Evolutionary conservation across 2,797 vertebrate genomes (phyloP), one percentile per base, ranked within the genome.

Genomic region (Gymnothorax reevesii): DNA sequence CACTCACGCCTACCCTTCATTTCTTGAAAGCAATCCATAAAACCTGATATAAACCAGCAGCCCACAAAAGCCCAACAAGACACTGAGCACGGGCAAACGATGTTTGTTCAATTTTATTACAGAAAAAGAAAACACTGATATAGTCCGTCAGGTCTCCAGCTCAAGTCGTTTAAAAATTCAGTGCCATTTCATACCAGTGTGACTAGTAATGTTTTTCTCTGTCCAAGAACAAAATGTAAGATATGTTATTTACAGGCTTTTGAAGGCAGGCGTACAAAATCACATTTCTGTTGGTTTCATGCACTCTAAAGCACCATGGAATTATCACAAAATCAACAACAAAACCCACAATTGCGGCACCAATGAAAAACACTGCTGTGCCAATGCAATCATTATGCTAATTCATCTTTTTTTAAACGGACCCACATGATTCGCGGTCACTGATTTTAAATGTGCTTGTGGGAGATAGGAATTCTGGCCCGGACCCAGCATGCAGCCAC

Each of bases 11-110:
- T 69, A 83, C 9, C 59, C 3, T 60, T 52, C 75, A 85, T 84
- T 84, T 55, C 69, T 82, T 87, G 79, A 87, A 87, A 87, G 83
- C 85, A 82, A 83, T 83, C 79, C 75, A 83, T 89, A 80, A 88
- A 89, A 83, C 52, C 69, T 4, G 77, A 85, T 54, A 59, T 57
- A 7, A n/a, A 85, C 57, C 82, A 25, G 64, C 87, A 83, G 66
- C 55, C 85, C 79, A 54, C 55, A 77, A 69, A 83, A 2, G 57
- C 55, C 62, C 79, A 75, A 71, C 64, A 84, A 42, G 22, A 75
- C n/a, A 25, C 85, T 75, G 17, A 62, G 84, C 27, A 42, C 42
- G n/a, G 86, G 42, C 52, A 85, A 49, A 64, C 27, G 82, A 83
- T 66, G 80, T 13, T 85, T 52, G 66, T 27, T 17, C 33, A 66